Evolutionary conservation across 2,888 invertebrate species (phyloP), one percentile per base, ranked within the genome.

Genomic region (Dasypolia templi): DNA sequence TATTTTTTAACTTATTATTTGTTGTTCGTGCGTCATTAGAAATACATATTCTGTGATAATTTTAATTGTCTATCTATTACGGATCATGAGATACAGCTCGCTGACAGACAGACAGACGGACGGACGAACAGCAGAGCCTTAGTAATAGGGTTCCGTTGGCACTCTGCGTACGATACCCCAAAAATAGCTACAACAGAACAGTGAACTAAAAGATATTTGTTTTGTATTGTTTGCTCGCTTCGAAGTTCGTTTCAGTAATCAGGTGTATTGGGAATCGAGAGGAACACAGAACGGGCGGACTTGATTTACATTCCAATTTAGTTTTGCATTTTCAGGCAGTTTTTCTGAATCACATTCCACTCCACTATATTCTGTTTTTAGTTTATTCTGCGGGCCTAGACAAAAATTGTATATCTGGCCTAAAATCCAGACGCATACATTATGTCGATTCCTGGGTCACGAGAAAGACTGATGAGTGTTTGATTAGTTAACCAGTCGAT

Each of bases 221-320:
- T 85, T 85, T 82, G 85, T 81, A 83, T 79, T 88, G 89, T 91
- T 89, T 88, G 88, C 87, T 85, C 83, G 86, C 89, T 87, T 84
- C 88, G 79, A 88, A 91, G 89, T 91, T 88, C 88, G 90, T 90
- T 90, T 88, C 83, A 87, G 91, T 93, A 94, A 94, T 94, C 94
- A 94, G 94, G 92, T 93, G 92, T 92, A 92, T 93, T 89, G 91
- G 89, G 88, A 91, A 90, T 91, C 87, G 89, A 88, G 89, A 83
- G 87, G 84, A 91, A 94, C 94, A 92, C 83, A 86, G 87, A 93
- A 93, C 91, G 91, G 94, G 94, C 92, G 93, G 93, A 87, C 90
- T 92, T 92, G 93, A 94, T 94, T 93, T 94, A 94, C 93, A 94
- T 94, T 92, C 91, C 93, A 93, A 93, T 94, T 93, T 93, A 91